Conservation (phyloP, 2,888 invertebrate genomes). For the Sicus ferrugineus region DNA sequence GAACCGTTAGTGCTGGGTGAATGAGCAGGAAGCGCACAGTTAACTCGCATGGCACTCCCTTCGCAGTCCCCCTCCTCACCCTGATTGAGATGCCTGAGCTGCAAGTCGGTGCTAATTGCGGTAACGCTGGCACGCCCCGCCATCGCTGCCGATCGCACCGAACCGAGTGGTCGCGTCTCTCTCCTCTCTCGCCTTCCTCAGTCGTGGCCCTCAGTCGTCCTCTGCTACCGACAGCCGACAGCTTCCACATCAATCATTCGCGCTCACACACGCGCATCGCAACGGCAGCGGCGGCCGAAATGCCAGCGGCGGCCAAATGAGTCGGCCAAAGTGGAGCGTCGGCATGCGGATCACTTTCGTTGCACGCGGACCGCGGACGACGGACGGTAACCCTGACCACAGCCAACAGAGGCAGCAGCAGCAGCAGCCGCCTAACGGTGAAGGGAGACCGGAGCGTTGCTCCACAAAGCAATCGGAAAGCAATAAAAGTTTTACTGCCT, state of each 20-base stretch:
- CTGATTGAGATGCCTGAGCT: constrained; percentile 57
- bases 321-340: constrained; percentile 10
- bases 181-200: too few relatives aligned
- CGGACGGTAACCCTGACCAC: constrained; percentile 39
- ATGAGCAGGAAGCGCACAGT: too few relatives aligned
- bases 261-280: background rate
- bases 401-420: constrained; percentile 32
- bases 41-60: too few relatives aligned
- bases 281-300: constrained; percentile 1
- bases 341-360: constrained; percentile 36
- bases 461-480: background rate
- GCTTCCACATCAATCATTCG: constrained; percentile 24
- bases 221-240: too few relatives aligned
- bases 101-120: constrained; percentile 62
- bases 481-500: background rate
- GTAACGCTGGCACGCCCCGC: too few relatives aligned
- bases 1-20: too few relatives aligned
- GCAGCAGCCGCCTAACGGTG: background rate
- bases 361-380: constrained; percentile 11
- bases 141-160: too few relatives aligned
- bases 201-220: too few relatives aligned
- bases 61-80: too few relatives aligned
- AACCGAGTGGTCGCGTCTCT: too few relatives aligned
- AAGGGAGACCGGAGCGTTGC: background rate
- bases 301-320: constrained; percentile 6